A percentile compares a stretch with the other conserved stretches of the same genome.
Evolutionary conservation across 2,888 invertebrate genomes (phyloP).

Genomic region (Drosophila greeni): DNA sequence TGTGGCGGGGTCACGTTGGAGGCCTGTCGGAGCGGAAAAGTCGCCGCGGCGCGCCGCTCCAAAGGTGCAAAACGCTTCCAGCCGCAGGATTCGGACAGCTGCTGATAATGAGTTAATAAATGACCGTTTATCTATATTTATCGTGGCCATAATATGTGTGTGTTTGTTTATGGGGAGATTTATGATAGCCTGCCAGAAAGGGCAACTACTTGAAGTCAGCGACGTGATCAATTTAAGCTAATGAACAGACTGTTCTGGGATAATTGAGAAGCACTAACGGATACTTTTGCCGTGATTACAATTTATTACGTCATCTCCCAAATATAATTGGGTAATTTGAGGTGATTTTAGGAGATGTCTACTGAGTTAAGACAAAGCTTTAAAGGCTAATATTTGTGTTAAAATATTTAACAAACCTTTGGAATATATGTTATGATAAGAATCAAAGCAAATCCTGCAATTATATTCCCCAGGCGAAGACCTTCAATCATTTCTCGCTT

Average conservation of each 20-base stretch:
- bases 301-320: conserved; percentile 5
- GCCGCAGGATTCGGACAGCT: conserved; percentile 39
- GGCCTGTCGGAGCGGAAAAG: conserved; percentile 55
- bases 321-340: conserved; percentile 1
- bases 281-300: conserved; percentile 9
- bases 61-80: conserved; percentile 65
- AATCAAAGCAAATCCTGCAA: neutral
- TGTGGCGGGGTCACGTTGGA: conserved; percentile 13
- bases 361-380: neutral
- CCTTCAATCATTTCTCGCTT: conserved; percentile 10
- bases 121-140: conserved; percentile 63
- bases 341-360: neutral
- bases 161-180: conserved; percentile 16
- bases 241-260: conserved; percentile 25
- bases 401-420: neutral
- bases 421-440: neutral
- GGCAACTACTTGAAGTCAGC: conserved; percentile 34
- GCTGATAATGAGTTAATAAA: conserved; percentile 70
- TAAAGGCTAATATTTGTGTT: neutral
- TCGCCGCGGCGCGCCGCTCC: conserved; percentile 39
- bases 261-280: conserved; percentile 16
- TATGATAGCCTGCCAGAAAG: conserved; percentile 29
- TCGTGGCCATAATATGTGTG: conserved; percentile 21
- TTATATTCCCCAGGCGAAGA: neutral
- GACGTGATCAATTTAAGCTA: conserved; percentile 39